phyloP scores from a whole-genome alignment of 2,888 invertebrate genomes.

The Agrilus mali region DNA sequence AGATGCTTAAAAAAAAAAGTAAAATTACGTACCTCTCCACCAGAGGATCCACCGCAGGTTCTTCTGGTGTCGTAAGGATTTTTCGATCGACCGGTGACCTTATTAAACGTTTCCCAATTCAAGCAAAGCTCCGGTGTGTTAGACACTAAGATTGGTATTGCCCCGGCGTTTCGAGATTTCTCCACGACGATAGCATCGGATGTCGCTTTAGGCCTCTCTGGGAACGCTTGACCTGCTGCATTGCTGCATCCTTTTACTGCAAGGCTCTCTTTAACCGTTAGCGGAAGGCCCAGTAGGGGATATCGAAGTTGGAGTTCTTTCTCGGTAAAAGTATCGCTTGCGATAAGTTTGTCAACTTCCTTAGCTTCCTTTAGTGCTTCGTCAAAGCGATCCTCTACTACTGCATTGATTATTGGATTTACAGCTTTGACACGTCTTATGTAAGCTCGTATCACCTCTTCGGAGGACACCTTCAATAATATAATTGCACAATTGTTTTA shows the following conservation, averaged over 20 bases:
- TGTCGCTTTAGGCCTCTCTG: constrained; percentile 38
- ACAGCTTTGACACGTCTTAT: constrained; percentile 66
- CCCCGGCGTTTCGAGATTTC: constrained; percentile 55
- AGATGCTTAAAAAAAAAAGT: constrained; percentile 1
- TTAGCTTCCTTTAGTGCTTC: constrained; percentile 64
- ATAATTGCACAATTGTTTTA: background rate
- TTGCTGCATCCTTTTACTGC: constrained; percentile 62
- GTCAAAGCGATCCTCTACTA: constrained; percentile 66
- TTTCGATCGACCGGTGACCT: constrained; percentile 60
- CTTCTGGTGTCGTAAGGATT: constrained; percentile 72
- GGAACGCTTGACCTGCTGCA: constrained; percentile 50
- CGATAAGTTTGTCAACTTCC: constrained; percentile 48
- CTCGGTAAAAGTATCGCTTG: constrained; percentile 25
- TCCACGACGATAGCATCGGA: constrained; percentile 57
- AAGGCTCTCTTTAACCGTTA: constrained; percentile 76
- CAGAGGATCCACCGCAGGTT: constrained; percentile 79
- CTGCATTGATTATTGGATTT: constrained; percentile 66
- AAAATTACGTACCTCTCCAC: constrained; percentile 69
- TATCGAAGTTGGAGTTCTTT: constrained; percentile 52
- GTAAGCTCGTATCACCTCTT: constrained; percentile 56
- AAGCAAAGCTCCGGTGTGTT: constrained; percentile 82
- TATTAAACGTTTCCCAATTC: constrained; percentile 76
- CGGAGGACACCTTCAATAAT: constrained; percentile 51
- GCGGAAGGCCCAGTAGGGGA: constrained; percentile 71
- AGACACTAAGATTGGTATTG: constrained; percentile 67